A percentile compares a stretch with the other conserved stretches of the same genome.
Evolutionary conservation across 2,888 invertebrate genomes (phyloP).

Genomic region (Hirtodrosophila cameraria): DNA sequence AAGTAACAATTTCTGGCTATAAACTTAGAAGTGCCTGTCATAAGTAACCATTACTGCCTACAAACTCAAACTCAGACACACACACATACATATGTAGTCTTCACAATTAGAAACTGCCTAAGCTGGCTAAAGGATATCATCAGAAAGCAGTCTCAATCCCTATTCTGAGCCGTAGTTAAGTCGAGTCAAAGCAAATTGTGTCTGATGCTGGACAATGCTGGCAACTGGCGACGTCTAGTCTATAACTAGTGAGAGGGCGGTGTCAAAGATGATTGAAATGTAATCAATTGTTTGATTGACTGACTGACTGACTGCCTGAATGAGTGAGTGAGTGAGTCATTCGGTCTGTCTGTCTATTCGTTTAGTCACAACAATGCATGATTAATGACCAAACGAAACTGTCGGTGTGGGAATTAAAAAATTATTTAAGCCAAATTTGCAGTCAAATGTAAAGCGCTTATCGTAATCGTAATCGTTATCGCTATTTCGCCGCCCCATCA

Average conservation of each 20-base stretch:
- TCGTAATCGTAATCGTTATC: slow-evolving; percentile 25
- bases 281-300: slow-evolving; percentile 78
- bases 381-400: slow-evolving; percentile 58
- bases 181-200: slow-evolving; percentile 68
- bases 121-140: slow-evolving; percentile 8
- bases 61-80: not conserved
- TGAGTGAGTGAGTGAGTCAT: slow-evolving; percentile 31
- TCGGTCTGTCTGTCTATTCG: too few relatives aligned
- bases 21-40: too few relatives aligned
- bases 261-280: slow-evolving; percentile 71
- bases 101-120: slow-evolving; percentile 38
- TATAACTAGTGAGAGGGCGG: not conserved
- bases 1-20: slow-evolving; percentile 31
- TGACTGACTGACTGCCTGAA: too few relatives aligned
- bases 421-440: slow-evolving; percentile 61
- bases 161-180: slow-evolving; percentile 18
- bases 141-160: not conserved
- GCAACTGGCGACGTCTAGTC: slow-evolving; percentile 14
- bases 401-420: slow-evolving; percentile 65
- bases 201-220: slow-evolving; percentile 25
- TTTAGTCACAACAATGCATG: slow-evolving; percentile 60
- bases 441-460: slow-evolving; percentile 47
- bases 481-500: slow-evolving; percentile 36
- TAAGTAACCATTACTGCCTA: slow-evolving; percentile 2
- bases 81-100: not conserved